Base-by-base conservation (phyloP, 2,888 invertebrate species). In the Sesia apiformis region DNA sequence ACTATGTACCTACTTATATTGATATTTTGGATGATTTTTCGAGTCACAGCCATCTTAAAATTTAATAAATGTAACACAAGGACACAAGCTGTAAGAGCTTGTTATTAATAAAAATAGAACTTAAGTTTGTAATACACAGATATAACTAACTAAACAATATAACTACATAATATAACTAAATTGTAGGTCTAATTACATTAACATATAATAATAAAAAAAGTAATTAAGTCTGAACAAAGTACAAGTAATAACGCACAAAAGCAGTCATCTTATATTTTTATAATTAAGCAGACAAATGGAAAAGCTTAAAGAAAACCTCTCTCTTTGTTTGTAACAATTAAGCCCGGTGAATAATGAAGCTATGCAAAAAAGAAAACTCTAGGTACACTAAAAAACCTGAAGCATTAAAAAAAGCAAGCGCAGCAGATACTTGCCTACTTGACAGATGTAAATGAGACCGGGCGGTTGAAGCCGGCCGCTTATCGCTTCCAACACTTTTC, bases 371-470 rank as follows among this genome's bases (percentile, higher is more conserved):
- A 68, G 62, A 69, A 66, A 66, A 63, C 56, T 63, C 61, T 58
- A 39, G 55, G 43, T 51, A 51, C 55, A 49, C 46, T 53, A 52
- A n/a, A 52, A 8, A 52, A n/a, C 7, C 40, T 40, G 49, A 8
- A 23, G 51, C 63, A 70, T 78, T 74, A 77, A 72, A 74, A 79
- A 80, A 77, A 78, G 76, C 78, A 72, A 72, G 73, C 75, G 64
- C 66, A 70, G 72, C 72, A 67, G 69, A 70, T 75, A 83, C 84
- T 82, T 58, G 81, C 80, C 78, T 72, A 77, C 78, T 81, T 78
- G 80, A 77, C 77, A 74, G 81, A 80, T 81, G 82, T 74, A 80
- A 84, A 84, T 80, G 78, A 81, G 81, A 74, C 70, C 72, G 69
- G 70, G 71, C 69, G 70, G 71, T 62, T 57, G 64, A 61, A 70